Evolutionary conservation across 2,113 vertebrate species (phyloP).

Genomic region (Ptychochromis oligacanthus): DNA sequence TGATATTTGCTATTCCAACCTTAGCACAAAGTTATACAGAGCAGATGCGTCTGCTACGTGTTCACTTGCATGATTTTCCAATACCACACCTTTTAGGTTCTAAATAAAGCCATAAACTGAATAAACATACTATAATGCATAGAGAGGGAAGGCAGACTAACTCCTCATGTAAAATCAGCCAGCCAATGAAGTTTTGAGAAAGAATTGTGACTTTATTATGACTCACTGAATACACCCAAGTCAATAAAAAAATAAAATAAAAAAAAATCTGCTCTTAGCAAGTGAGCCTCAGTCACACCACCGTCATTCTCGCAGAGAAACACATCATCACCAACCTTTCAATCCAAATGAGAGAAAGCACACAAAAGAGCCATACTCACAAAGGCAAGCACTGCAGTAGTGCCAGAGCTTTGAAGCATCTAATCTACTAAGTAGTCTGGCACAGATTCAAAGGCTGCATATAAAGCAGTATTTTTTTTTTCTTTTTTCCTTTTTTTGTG

Average conservation of each 20-base stretch:
- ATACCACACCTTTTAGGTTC: neutral
- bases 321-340: slow-evolving; percentile 5
- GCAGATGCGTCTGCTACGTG: neutral
- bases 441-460: slow-evolving; percentile 26
- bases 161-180: neutral
- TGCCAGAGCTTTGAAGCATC: slow-evolving; percentile 36
- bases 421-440: slow-evolving; percentile 42
- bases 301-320: neutral
- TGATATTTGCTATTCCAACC: slow-evolving; percentile 20
- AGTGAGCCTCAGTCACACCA: neutral
- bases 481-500: neutral
- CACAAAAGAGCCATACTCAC: slow-evolving; percentile 17
- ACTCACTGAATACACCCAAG: neutral
- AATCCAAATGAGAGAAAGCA: neutral
- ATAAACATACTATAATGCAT: neutral
- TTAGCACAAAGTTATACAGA: slow-evolving; percentile 17
- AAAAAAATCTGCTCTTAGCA: neutral
- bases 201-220: neutral
- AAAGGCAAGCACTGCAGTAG: slow-evolving; percentile 14
- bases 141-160: neutral
- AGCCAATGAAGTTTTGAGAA: neutral
- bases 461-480: neutral
- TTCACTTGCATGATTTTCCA: slow-evolving; percentile 22
- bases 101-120: slow-evolving; percentile 3
- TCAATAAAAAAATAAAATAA: neutral